Base-by-base conservation (phyloP, 92 coral and sea anemone genomes). In the Micromussa lordhowensis region DNA sequence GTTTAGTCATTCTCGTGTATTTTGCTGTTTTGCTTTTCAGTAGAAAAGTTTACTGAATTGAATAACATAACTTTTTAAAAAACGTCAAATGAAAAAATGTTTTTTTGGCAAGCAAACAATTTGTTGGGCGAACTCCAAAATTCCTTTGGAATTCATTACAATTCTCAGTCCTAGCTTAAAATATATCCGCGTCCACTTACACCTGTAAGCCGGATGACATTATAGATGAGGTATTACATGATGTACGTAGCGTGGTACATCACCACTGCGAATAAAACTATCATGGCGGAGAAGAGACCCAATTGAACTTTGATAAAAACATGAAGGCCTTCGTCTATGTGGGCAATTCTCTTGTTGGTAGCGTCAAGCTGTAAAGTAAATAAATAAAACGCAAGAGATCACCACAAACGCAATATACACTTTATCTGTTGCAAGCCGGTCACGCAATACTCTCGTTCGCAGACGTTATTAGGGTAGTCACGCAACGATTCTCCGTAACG, bases 271-370 rank as follows among this genome's bases (percentile, higher is more conserved):
- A 95, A 94, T 22, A 94, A 86, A 40, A 95, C 64, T 49, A 95
- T 78, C 94, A 95, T 88, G 44, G 92, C 95, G 0, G 98, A 95
- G 78, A 95, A 90, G 80, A 95, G 64, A 21, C 90, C 98, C 63
- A 95, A 78, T 58, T 95, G 98, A 75, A 95, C 93, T 82, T 95
- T 95, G 71, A 95, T 92, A 78, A 94, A 95, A 38, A 95, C 90
- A 53, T 94, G 94, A n/a, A 95, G 93, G 13, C 98, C 96, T 79
- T 94, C 96, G 29, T 95, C 96, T 66, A 95, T 80, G 92, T 87
- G 92, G 17, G 88, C 79, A 13, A 95, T 89, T 80, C 88, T 95
- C 71, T 84, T 94, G 80, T 90, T 91, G 18, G 85, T 85, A 19
- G 73, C 88, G 79, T 95, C 96, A 71, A 95, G 79, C 98, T 95